Evolutionary conservation across 2,113 vertebrate species (phyloP), one percentile per base, ranked within the genome.

Genomic region (Nothocercus nigrocapillus): DNA sequence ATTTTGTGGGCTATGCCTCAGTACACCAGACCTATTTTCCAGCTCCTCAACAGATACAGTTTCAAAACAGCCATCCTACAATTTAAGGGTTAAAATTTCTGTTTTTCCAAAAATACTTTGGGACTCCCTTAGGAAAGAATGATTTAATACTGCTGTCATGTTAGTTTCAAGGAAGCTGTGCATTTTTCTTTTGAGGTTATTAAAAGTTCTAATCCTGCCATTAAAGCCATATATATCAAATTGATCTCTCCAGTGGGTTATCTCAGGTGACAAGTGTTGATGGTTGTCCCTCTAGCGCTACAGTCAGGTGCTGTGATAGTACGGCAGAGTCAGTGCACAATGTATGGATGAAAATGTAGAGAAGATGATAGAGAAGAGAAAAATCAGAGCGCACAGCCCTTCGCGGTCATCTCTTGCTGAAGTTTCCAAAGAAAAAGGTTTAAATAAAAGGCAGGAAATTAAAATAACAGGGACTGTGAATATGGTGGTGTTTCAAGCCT

Each of bases 11-110:
- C 97, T 95, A 96, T 73, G 94, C 85, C 91, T 91, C 76, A 90
- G 77, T 85, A 86, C 85, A 91, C 95, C 93, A 96, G 93, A 94
- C 96, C 96, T 94, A 95, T 94, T 94, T 96, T 95, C 90, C 89
- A 94, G 66, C 69, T 90, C 51, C 27, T 93, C 38, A 73, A 75
- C 56, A 89, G 85, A 93, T 38, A 68, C 69, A 28, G 30, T 36
- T 58, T 70, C 14, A n/a, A 32, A 38, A 93, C 93, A 91, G 58
- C 76, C 28, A 69, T 38, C 25, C 81, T 14, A 58, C 56, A 87
- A 85, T 90, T 90, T 4, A 64, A 61, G 40, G 93, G 44, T 32
- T 78, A 24, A 76, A 81, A 66, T 74, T 25, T 11, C 14, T 22
- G 9, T 30, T 81, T 83, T 54, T 49, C 25, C 15, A 45, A 34